A percentile compares a stretch with the other conserved stretches of the same genome.
phyloP scores from a whole-genome alignment of 2,888 invertebrate species.

The Sinhomidia bicolor region DNA sequence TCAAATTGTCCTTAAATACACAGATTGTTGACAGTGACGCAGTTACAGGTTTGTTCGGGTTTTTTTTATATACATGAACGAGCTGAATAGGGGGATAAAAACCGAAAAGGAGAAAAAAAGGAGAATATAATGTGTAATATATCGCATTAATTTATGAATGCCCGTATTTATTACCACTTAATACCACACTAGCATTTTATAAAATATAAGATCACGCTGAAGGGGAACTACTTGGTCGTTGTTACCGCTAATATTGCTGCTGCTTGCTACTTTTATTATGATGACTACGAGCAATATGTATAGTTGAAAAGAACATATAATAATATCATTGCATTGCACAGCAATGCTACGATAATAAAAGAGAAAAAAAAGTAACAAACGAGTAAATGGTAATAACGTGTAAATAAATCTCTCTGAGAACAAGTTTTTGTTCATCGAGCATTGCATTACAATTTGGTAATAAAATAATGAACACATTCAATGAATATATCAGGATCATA shows the following conservation, averaged over 20 bases:
- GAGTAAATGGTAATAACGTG: slow-evolving; percentile 64
- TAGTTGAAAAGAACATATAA: neutral
- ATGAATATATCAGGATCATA: slow-evolving; percentile 56
- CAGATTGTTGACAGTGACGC: no score
- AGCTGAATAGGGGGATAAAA: neutral
- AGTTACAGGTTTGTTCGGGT: neutral
- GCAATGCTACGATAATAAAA: neutral
- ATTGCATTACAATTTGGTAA: slow-evolving; percentile 60
- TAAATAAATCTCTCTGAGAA: slow-evolving; percentile 65
- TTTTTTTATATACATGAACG: neutral
- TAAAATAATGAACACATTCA: slow-evolving; percentile 65
- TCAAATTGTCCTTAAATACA: no score
- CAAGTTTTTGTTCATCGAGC: slow-evolving; percentile 60
- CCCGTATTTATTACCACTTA: slow-evolving; percentile 55
- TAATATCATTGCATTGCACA: neutral
- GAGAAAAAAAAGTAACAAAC: slow-evolving; percentile 37
- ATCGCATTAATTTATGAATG: slow-evolving; percentile 54
- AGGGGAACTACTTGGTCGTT: slow-evolving; percentile 17
- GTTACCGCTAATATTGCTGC: neutral
- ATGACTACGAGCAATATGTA: neutral
- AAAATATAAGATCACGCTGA: neutral
- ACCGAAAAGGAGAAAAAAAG: slow-evolving; percentile 12
- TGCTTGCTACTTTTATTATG: neutral
- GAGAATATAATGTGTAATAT: neutral
- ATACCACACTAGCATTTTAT: slow-evolving; percentile 1